Evolutionary conservation across 2,888 invertebrate genomes (phyloP), one percentile per base, ranked within the genome.

Genomic region (Perizoma flavofasciatum): DNA sequence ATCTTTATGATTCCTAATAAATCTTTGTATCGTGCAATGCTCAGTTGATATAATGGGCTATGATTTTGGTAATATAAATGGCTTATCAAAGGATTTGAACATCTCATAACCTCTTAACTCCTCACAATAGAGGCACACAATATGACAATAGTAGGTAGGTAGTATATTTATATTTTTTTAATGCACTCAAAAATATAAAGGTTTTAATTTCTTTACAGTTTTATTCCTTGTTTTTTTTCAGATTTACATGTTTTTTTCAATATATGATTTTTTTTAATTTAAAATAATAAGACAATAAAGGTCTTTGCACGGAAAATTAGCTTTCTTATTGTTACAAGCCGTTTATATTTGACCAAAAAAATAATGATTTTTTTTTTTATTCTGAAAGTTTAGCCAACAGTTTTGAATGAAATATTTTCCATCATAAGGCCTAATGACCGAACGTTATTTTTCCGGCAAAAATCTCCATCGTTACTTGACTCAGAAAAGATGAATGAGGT

Each of bases 401-500:
- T 67, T 62, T 65, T 35, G 49, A 45, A 61, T 62, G 65, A 67
- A 69, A 66, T 60, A 60, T 7, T 63, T 62, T 55, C 53, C 63
- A 61, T 65, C 67, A 59, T 67, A 57, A 59, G 56, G 60, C 61
- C 63, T 69, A 69, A 67, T 69, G 67, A 67, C 67, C 63, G 52
- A 49, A 65, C 65, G 65, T 69, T 69, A 69, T 67, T 66, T 73
- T 74, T 68, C 66, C 54, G 50, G 64, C 61, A 61, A 73, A 72
- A 69, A 66, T 63, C 59, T 57, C 67, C 67, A 69, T 65, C 71
- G 69, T 68, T 68, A 71, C 75, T 74, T 75, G 73, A 74, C 71
- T 70, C 63, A 67, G 73, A 76, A 77, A 72, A 74, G 75, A 81
- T 75, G 75, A 77, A 78, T 75, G 76, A 69, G 68, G 67, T 53